phyloP scores from a whole-genome alignment of 2,113 vertebrate genomes.

The Podarcis cretensis region DNA sequence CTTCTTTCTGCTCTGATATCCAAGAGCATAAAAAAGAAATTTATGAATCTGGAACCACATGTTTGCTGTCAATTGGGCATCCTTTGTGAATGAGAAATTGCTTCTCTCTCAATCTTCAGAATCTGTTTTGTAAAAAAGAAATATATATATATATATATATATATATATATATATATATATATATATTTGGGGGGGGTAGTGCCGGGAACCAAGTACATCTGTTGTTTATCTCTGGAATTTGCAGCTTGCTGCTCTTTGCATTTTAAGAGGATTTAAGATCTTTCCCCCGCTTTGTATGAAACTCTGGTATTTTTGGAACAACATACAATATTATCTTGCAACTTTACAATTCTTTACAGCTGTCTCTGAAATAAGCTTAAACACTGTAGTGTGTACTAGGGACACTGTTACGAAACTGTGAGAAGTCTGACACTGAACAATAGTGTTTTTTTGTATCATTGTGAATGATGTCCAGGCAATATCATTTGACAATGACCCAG shows the following conservation, averaged over 20 bases:
- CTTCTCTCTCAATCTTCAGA: conserved; percentile 39
- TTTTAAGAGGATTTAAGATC: conserved; percentile 43
- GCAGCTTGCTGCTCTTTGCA: conserved; percentile 14
- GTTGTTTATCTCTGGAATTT: conserved; percentile 64
- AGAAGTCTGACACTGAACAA: too few relatives aligned
- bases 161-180: too few relatives aligned
- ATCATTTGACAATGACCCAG: too few relatives aligned
- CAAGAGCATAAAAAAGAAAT: conserved; percentile 33
- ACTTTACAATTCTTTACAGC: not conserved
- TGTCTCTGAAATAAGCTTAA: too few relatives aligned
- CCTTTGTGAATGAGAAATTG: conserved; percentile 51
- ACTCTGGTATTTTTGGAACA: not conserved
- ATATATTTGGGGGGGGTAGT: conserved; percentile 45
- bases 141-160: too few relatives aligned
- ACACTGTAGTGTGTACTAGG: too few relatives aligned
- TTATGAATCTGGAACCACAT: conserved; percentile 41
- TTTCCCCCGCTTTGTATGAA: conserved; percentile 6
- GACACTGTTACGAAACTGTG: too few relatives aligned
- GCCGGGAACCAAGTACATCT: conserved; percentile 41
- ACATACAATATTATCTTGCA: not conserved
- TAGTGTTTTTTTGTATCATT: too few relatives aligned
- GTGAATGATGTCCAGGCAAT: too few relatives aligned
- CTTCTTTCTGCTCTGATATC: conserved; percentile 39
- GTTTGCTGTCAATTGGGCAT: conserved; percentile 37
- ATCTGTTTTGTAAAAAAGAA: conserved; percentile 47